Evolutionary conservation across 2,113 vertebrate genomes (phyloP).

Genomic region (Pungitius pungitius): DNA sequence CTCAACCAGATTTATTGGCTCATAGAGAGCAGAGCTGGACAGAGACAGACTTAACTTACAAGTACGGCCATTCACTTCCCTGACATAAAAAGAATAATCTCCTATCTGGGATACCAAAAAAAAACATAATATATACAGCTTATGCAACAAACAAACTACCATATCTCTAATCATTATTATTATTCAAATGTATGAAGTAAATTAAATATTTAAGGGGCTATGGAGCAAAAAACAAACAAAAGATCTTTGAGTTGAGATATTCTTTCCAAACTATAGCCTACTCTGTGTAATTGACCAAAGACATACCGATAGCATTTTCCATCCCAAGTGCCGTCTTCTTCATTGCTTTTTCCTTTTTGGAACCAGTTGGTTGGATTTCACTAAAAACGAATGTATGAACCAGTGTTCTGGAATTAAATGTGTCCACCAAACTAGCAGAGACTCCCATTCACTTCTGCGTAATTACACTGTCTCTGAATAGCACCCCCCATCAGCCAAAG

Average conservation of each 20-base stretch:
- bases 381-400: slow-evolving; percentile 29
- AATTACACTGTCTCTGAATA: slow-evolving; percentile 76
- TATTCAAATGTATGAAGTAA: not conserved
- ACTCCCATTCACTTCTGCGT: slow-evolving; percentile 65
- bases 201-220: slow-evolving; percentile 1
- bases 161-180: not conserved
- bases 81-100: not conserved
- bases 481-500: slow-evolving; percentile 57
- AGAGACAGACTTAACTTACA: not conserved
- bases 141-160: not conserved
- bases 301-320: slow-evolving; percentile 20
- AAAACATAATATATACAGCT: not conserved
- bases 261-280: not conserved
- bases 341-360: slow-evolving; percentile 19
- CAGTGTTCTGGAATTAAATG: slow-evolving; percentile 52
- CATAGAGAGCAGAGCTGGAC: not conserved
- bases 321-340: slow-evolving; percentile 15
- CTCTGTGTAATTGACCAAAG: slow-evolving; percentile 20
- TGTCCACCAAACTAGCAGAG: slow-evolving; percentile 52
- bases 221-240: not conserved
- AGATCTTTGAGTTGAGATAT: not conserved
- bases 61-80: no score
- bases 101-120: not conserved
- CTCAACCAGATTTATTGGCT: not conserved
- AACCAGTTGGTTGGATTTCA: slow-evolving; percentile 28